Evolutionary conservation across 1,140 invertebrate species (phyloP).

Genomic region (Drosophila serrata): DNA sequence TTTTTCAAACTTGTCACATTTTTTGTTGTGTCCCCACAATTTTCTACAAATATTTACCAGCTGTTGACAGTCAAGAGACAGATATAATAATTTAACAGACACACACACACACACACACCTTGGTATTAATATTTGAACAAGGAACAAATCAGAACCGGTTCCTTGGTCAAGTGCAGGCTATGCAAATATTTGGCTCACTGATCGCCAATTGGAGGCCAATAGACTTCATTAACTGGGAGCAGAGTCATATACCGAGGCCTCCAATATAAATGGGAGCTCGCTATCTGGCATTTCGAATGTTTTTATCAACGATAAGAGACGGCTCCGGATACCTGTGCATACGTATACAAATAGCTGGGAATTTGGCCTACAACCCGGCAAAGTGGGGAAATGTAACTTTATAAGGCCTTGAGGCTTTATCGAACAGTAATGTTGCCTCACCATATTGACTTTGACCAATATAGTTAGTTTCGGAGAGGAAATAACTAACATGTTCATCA

Average conservation of each 20-base stretch:
- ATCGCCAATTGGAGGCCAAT: slow-evolving; percentile 26
- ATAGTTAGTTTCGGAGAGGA: not conserved
- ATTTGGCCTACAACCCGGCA: slow-evolving; percentile 20
- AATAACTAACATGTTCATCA: not conserved
- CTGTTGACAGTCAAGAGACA: slow-evolving; percentile 16
- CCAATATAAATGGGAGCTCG: slow-evolving; percentile 25
- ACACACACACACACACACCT: not conserved
- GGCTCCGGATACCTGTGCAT: slow-evolving; percentile 25
- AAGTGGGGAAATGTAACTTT: slow-evolving; percentile 20
- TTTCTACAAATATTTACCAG: slow-evolving; percentile 23
- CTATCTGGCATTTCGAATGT: slow-evolving; percentile 34
- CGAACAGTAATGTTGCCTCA: slow-evolving; percentile 20
- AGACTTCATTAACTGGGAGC: slow-evolving; percentile 29
- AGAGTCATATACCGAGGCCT: slow-evolving; percentile 18
- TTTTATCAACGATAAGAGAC: slow-evolving; percentile 35
- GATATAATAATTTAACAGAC: not conserved
- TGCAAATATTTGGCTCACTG: slow-evolving; percentile 37
- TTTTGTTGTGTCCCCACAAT: not conserved
- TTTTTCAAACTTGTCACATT: slow-evolving; percentile 18
- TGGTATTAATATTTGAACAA: slow-evolving; percentile 25
- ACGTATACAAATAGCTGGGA: slow-evolving; percentile 16
- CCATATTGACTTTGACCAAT: slow-evolving; percentile 8
- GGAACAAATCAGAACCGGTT: slow-evolving; percentile 37
- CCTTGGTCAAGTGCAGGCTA: slow-evolving; percentile 40
- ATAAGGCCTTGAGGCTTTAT: slow-evolving; percentile 22